These are phyloP conservation scores for Triplophysa bombifrons DNA, from an alignment of 2,797 vertebrate genomes.

Conservation along the genomic window DNA sequence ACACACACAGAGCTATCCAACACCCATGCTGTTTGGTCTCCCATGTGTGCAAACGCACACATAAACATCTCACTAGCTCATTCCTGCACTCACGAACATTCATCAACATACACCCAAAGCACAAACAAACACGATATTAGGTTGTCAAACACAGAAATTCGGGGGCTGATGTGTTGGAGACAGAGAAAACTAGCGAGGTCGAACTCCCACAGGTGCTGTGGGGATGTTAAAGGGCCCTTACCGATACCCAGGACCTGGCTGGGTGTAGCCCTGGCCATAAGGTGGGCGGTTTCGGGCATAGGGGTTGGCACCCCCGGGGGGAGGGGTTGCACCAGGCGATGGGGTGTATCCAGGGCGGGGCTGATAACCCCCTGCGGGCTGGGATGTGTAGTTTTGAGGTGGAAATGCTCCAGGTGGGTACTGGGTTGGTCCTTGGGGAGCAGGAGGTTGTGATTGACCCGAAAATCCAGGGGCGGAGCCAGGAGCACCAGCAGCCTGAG, in stretches of 20 bases:
- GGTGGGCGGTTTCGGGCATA: constrained; percentile 92
- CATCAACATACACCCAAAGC: constrained; percentile 30
- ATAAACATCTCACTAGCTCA: constrained; percentile 13
- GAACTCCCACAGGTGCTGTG: constrained; percentile 30
- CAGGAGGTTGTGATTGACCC: constrained; percentile 78
- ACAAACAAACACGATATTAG: constrained; percentile 42
- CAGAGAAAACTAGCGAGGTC: constrained; percentile 26
- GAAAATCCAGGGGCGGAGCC: constrained; percentile 63
- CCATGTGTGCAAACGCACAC: constrained; percentile 51
- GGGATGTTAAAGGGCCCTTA: constrained; percentile 62
- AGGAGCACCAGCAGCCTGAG: constrained; percentile 81
- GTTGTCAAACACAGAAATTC: constrained; percentile 42
- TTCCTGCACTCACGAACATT: constrained; percentile 9
- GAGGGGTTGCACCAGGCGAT: constrained; percentile 86
- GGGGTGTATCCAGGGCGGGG: constrained; percentile 89
- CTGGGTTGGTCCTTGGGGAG: constrained; percentile 84
- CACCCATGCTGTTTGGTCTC: constrained; percentile 51
- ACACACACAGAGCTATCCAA: constrained; percentile 30
- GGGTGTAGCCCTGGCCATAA: constrained; percentile 91
- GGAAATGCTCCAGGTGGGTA: constrained; percentile 87
- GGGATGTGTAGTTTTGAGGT: constrained; percentile 91
- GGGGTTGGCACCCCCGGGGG: constrained; percentile 89
- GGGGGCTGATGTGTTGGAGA: constrained; percentile 55
- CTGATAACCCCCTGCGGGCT: constrained; percentile 84
- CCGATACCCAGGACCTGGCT: constrained; percentile 94